phyloP scores from a whole-genome alignment of 2,888 invertebrate genomes.

The Tyria jacobaeae region DNA sequence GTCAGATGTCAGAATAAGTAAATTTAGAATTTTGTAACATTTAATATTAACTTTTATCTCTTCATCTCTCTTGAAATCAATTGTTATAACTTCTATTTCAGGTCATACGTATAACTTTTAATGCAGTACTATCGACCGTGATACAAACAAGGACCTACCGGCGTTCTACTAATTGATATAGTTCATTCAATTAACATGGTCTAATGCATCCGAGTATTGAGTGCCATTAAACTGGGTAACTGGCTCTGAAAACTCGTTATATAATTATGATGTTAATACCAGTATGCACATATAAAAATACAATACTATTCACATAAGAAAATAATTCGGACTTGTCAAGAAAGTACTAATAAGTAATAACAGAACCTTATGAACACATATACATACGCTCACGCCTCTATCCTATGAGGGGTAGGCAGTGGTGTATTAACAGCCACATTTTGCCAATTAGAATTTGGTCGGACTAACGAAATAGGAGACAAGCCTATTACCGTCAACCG shows the following conservation, averaged over 20 bases:
- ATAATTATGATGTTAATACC: conserved; percentile 12
- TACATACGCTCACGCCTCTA: no score
- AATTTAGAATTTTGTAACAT: no score
- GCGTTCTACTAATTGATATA: conserved; percentile 8
- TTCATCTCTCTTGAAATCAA: neutral
- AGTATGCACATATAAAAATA: neutral
- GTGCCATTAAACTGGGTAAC: conserved; percentile 28
- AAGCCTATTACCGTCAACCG: no score
- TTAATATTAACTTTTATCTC: neutral
- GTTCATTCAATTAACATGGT: conserved; percentile 28
- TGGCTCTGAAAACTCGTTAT: conserved; percentile 40
- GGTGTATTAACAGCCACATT: no score
- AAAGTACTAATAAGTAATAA: no score
- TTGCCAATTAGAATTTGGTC: no score
- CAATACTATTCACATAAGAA: no score
- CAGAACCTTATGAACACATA: no score
- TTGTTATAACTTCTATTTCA: neutral
- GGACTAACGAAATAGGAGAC: no score
- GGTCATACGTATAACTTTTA: neutral
- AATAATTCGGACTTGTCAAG: no score
- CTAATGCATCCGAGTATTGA: conserved; percentile 38
- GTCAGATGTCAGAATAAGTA: no score
- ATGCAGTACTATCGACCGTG: neutral
- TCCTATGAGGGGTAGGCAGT: no score
- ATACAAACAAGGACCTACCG: conserved; percentile 1